These are phyloP conservation scores for Trichacis sp. DNA, from an alignment of 2,888 invertebrate species.

Conservation along the genomic window DNA sequence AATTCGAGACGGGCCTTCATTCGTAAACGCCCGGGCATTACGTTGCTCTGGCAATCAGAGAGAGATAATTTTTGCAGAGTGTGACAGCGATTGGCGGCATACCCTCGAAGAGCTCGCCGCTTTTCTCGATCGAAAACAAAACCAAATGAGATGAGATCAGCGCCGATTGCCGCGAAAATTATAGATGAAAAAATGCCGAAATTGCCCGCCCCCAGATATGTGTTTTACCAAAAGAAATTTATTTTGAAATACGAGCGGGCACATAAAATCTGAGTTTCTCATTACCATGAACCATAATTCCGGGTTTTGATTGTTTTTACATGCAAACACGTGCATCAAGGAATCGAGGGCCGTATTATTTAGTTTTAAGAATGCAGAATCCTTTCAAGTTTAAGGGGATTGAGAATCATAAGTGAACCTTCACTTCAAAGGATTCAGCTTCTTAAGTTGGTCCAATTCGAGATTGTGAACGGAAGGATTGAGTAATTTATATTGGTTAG, in stretches of 20 bases:
- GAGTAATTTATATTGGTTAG: too few species aligned
- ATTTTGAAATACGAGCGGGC: neutral
- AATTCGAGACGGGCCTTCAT: conserved; percentile 26
- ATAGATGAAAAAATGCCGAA: conserved; percentile 9
- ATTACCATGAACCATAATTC: neutral
- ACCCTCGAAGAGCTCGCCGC: neutral
- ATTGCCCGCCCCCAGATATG: neutral
- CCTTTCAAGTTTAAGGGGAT: too few species aligned
- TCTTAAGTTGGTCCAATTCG: too few species aligned
- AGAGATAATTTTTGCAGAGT: conserved; percentile 52
- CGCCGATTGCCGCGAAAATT: conserved; percentile 17
- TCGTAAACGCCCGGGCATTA: conserved; percentile 19
- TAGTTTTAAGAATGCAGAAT: too few species aligned
- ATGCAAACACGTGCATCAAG: too few species aligned
- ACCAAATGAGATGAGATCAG: conserved; percentile 16
- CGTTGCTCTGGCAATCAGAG: conserved; percentile 46
- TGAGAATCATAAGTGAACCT: too few species aligned
- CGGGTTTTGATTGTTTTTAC: too few species aligned
- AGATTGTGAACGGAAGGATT: too few species aligned
- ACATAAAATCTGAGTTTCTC: neutral
- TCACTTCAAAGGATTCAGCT: too few species aligned
- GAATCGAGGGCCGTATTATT: too few species aligned
- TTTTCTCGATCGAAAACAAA: conserved; percentile 16
- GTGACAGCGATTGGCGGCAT: conserved; percentile 33
- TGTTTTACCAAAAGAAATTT: neutral